These are phyloP conservation scores for Spialia ferax DNA, from an alignment of 2,888 invertebrate species.

Conservation along the genomic window DNA sequence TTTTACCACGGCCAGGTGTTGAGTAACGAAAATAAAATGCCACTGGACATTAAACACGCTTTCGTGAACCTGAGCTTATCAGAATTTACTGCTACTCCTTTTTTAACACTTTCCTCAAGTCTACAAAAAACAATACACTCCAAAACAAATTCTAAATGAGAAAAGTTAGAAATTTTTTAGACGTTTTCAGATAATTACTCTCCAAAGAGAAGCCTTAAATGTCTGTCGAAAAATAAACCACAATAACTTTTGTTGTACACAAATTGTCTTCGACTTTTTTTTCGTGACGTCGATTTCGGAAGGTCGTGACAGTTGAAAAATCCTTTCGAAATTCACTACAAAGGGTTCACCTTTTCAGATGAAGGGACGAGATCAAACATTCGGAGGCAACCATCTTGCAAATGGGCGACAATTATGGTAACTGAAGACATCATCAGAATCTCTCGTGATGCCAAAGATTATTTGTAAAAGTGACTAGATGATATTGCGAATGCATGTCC, in stretches of 20 bases:
- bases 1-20: not conserved
- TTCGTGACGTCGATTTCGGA: not conserved
- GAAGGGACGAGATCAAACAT: conserved; percentile 64
- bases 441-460: conserved; percentile 78
- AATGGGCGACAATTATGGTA: conserved; percentile 42
- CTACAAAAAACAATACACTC: not conserved
- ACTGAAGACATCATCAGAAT: conserved; percentile 46
- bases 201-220: not conserved
- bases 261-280: not conserved
- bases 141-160: not conserved
- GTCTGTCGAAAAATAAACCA: not conserved
- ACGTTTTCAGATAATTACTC: not conserved
- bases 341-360: conserved; percentile 60
- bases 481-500: conserved; percentile 78
- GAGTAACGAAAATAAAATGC: not conserved
- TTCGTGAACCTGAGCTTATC: no score
- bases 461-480: conserved; percentile 68
- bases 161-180: not conserved
- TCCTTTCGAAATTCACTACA: not conserved
- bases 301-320: not conserved
- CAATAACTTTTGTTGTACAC: not conserved
- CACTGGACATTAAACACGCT: not conserved
- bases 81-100: no score
- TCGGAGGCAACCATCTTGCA: conserved; percentile 56
- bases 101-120: not conserved